A percentile compares a stretch with the other conserved stretches of the same genome.
phyloP scores from a whole-genome alignment of 2,797 vertebrate species.

The Molossus alvarezi region DNA sequence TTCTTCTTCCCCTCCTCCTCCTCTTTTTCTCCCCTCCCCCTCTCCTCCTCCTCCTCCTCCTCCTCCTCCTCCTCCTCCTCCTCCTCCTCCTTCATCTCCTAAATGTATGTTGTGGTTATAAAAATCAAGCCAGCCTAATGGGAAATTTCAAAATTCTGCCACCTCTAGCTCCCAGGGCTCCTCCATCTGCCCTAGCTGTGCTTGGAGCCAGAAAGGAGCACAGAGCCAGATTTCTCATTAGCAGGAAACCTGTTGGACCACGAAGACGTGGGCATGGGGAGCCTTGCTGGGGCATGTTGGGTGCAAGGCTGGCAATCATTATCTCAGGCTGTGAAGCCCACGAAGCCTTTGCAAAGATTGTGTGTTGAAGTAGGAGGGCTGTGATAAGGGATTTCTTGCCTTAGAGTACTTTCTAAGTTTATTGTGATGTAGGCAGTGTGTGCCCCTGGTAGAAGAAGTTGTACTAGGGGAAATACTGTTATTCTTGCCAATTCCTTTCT shows the following conservation, averaged over 20 bases:
- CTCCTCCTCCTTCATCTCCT: background rate
- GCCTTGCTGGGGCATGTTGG: constrained; percentile 1
- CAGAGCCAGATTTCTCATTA: constrained; percentile 72
- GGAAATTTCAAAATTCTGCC: constrained; percentile 68
- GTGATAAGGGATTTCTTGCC: background rate
- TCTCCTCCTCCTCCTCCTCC: background rate
- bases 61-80: background rate
- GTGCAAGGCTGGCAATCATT: background rate
- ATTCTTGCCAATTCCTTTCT: constrained; percentile 1
- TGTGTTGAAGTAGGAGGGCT: background rate
- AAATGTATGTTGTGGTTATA: background rate
- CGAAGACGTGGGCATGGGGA: background rate
- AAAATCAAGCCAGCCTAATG: constrained; percentile 70
- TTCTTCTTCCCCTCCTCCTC: too few relatives aligned
- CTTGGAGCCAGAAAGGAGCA: constrained; percentile 34
- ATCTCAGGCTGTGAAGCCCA: constrained; percentile 4
- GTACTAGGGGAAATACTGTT: background rate
- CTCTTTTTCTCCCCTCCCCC: too few relatives aligned
- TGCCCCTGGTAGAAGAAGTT: background rate
- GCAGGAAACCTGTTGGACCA: constrained; percentile 75
- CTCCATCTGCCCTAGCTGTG: constrained; percentile 75
- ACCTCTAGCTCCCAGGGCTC: constrained; percentile 41
- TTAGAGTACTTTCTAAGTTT: background rate
- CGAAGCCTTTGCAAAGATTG: background rate
- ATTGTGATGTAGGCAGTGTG: background rate